A percentile compares a stretch with the other conserved stretches of the same genome.
Conservation (phyloP, 2,888 invertebrate species). For the Tenthredo amoena region DNA sequence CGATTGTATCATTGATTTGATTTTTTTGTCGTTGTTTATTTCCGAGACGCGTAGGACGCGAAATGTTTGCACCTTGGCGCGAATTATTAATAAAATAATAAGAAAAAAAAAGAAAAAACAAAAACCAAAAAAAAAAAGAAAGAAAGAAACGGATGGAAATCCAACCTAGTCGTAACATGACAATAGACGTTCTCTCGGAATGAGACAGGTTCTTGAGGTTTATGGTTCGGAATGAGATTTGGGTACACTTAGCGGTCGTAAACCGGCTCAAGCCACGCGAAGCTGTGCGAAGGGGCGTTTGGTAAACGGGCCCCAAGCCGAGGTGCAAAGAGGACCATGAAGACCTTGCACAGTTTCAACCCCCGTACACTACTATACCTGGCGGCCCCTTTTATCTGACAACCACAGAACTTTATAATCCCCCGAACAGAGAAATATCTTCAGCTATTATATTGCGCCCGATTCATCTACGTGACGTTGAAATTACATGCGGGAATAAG, state of each 20-base stretch:
- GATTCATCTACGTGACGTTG: conserved; percentile 28
- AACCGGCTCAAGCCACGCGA: conserved; percentile 68
- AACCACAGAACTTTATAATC: conserved; percentile 13
- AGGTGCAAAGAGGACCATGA: conserved; percentile 50
- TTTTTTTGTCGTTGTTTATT: neutral
- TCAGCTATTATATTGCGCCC: conserved; percentile 5
- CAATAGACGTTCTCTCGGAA: conserved; percentile 38
- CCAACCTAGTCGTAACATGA: conserved; percentile 23
- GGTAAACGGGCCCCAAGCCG: conserved; percentile 23
- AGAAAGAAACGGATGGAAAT: neutral
- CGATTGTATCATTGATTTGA: neutral
- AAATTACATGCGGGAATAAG: conserved; percentile 48
- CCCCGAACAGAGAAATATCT: conserved; percentile 19
- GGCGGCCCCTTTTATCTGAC: conserved; percentile 47
- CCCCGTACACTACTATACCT: conserved; percentile 21
- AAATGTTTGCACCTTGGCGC: conserved; percentile 28
- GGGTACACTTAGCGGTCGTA: conserved; percentile 75
- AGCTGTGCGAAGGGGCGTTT: conserved; percentile 34
- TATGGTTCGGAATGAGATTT: conserved; percentile 73
- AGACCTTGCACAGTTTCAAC: conserved; percentile 39
- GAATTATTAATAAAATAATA: neutral
- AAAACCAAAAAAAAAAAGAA: neutral
- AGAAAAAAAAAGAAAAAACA: neutral
- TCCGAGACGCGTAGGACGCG: neutral
- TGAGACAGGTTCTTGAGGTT: conserved; percentile 57